A percentile compares a stretch with the other conserved stretches of the same genome.
phyloP scores from a whole-genome alignment of 2,888 invertebrate species.

The Temnothorax unifasciatus region DNA sequence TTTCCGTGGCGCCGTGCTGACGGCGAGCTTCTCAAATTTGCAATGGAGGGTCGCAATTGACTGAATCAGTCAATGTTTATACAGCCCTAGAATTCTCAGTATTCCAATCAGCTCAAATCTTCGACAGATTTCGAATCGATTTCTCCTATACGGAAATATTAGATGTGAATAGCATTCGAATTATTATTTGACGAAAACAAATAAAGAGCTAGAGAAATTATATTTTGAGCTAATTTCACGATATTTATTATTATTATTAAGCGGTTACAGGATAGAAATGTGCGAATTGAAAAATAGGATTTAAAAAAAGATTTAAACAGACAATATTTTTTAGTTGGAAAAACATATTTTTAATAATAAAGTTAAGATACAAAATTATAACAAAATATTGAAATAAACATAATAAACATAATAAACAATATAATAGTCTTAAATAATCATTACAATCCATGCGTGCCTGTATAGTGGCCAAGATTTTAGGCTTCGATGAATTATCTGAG shows the following conservation, averaged over 20 bases:
- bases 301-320: neutral
- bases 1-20: conserved; percentile 51
- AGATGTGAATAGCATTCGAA: neutral
- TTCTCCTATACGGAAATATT: neutral
- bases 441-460: too few species aligned
- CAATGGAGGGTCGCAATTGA: conserved; percentile 9
- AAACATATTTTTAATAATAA: too few species aligned
- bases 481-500: too few species aligned
- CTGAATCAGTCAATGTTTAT: conserved; percentile 22
- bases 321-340: too few species aligned
- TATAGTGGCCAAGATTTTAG: too few species aligned
- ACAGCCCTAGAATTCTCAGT: neutral
- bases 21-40: conserved; percentile 39
- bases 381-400: too few species aligned
- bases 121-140: neutral
- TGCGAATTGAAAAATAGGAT: neutral
- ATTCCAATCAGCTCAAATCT: conserved; percentile 26
- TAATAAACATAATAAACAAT: too few species aligned
- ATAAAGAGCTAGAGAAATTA: neutral
- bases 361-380: too few species aligned
- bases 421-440: too few species aligned
- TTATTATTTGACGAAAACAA: neutral
- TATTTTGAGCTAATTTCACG: neutral
- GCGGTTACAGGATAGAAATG: neutral
- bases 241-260: neutral